Base-by-base conservation (phyloP, 1,140 invertebrate genomes). In the Papilio polyxenes region DNA sequence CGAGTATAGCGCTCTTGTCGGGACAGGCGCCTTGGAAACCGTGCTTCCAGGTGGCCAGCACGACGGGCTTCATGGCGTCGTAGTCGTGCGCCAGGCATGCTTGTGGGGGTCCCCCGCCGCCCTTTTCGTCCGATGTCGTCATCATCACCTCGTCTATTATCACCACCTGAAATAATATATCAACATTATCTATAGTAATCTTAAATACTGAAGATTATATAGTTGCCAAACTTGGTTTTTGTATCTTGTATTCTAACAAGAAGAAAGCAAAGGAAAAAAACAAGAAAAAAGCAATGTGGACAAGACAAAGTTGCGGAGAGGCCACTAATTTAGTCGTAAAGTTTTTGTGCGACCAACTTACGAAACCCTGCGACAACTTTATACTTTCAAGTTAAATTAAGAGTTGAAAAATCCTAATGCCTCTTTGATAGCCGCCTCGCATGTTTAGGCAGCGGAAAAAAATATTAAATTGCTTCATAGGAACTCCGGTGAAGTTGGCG, bases 1-100 rank as follows among this genome's bases (percentile, higher is more conserved):
- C 98, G 53, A 99, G 95, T 82, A 99, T 98, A 44, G 98, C 98
- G 86, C 97, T 97, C 87, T 97, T 97, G 88, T 98, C 98, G 0
- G 98, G 98, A 93, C 98, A 99, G 0, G 98, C 97, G 9, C 98
- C 98, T 88, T 99, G 98, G 94, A 99, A 99, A 40, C 98, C 98
- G 90, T 98, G 98, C 89, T 99, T 98, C 98, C 98, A 99, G 0
- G 98, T 99, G 11, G 98, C 98, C 49, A 99, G 92, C 0, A 99
- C 98, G 0, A 99, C 97, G 0, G 98, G 98, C 90, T 98, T 98
- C 97, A 99, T 98, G 20, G 96, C 90, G 90, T 99, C 98, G 92
- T 99, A 99, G 92, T 99, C 97, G 91, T 99, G 98, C 0, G 97
- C 97, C 9, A 97, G 95, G 89, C 98, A 99, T 0, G 97, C 96